These are phyloP conservation scores for Sakesphorus luctuosus DNA, from an alignment of 2,113 vertebrate species.

Conservation along the genomic window DNA sequence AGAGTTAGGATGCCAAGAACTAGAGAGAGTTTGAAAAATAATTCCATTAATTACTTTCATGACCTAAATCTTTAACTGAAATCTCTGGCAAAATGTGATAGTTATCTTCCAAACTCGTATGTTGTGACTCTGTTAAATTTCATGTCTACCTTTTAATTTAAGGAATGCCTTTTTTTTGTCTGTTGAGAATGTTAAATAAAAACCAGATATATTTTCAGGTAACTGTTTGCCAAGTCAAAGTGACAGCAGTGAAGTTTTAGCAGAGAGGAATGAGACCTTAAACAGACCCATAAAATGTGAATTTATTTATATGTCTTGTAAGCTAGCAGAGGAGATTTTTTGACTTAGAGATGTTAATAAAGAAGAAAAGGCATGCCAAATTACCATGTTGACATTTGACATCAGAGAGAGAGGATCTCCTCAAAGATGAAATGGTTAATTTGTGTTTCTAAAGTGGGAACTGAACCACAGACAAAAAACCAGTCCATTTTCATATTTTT, in stretches of 20 bases:
- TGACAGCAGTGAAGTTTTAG: not conserved
- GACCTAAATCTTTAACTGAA: not conserved
- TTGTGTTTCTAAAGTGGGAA: slow-evolving; percentile 39
- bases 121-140: not conserved
- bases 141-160: not conserved
- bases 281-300: not conserved
- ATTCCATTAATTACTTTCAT: not conserved
- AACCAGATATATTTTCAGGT: not conserved
- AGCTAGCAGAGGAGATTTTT: not conserved
- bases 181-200: not conserved
- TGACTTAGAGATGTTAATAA: not conserved
- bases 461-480: not conserved
- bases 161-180: not conserved
- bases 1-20: not conserved
- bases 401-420: slow-evolving; percentile 9
- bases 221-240: not conserved
- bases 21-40: not conserved
- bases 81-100: not conserved
- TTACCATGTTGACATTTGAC: slow-evolving; percentile 1
- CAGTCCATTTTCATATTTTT: not conserved
- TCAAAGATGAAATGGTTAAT: slow-evolving; percentile 52
- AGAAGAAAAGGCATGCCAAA: not conserved
- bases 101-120: not conserved
- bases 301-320: not conserved
- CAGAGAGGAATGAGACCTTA: not conserved